A percentile compares a stretch with the other conserved stretches of the same genome.
phyloP scores from a whole-genome alignment of 2,797 vertebrate genomes.

The Leucoraja ocellata region DNA sequence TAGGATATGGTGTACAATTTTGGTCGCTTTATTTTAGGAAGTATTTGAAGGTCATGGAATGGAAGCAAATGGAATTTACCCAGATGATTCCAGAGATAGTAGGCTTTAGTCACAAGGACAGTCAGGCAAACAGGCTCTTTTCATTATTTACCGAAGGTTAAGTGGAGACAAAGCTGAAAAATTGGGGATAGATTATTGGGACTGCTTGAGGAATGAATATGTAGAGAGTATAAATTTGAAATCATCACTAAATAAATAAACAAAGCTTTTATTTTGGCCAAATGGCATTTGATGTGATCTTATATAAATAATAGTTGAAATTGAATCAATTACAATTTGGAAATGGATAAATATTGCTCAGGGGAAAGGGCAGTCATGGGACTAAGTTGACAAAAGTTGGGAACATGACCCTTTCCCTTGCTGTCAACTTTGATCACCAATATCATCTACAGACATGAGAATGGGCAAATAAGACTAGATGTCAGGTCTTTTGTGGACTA shows the following conservation, averaged over 20 bases:
- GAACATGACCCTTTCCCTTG: neutral
- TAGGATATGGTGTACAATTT: neutral
- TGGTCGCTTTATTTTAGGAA: slow-evolving; percentile 7
- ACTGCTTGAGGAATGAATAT: neutral
- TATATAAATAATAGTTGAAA: neutral
- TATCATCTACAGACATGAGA: neutral
- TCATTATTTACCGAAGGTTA: neutral
- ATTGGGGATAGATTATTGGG: neutral
- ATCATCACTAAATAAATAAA: neutral
- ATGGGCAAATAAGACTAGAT: neutral
- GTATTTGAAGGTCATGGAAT: neutral
- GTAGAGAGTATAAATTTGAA: neutral
- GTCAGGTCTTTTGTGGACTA: neutral
- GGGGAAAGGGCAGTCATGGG: neutral
- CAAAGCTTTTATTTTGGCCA: neutral
- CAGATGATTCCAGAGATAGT: neutral
- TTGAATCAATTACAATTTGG: neutral
- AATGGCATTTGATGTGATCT: neutral
- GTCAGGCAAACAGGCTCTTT: neutral
- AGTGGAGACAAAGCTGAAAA: neutral
- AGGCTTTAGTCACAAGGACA: neutral
- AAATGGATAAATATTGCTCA: neutral
- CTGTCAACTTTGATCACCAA: neutral
- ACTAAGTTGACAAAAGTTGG: neutral
- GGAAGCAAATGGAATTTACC: neutral